A percentile compares a stretch with the other conserved stretches of the same genome.
Conservation (phyloP, 2,113 vertebrate species). For the Fulmarus glacialis region DNA sequence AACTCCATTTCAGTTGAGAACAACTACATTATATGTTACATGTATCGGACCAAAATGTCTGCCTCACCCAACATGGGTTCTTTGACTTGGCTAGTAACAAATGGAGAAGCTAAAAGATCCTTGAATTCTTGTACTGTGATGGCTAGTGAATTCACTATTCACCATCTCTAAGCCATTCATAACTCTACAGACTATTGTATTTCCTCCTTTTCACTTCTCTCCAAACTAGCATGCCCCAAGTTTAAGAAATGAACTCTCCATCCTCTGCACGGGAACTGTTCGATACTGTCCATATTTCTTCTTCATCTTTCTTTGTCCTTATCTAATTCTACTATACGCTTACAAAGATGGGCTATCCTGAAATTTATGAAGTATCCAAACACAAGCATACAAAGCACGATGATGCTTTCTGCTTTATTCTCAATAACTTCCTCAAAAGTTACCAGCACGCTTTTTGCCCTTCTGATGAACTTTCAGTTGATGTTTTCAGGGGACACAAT, state of each 20-base stretch:
- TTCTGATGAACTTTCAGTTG: not conserved
- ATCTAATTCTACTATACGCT: not conserved
- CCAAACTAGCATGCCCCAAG: not conserved
- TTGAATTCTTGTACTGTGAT: not conserved
- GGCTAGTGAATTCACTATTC: not conserved
- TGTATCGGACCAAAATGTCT: not conserved
- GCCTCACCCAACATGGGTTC: not conserved
- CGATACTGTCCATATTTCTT: not conserved
- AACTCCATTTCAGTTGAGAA: not conserved
- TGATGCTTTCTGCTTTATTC: not conserved
- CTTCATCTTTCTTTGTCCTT: not conserved
- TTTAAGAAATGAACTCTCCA: not conserved
- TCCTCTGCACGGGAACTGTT: not conserved
- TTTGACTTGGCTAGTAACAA: not conserved
- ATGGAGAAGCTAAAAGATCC: not conserved
- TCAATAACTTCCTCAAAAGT: not conserved
- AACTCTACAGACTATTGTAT: not conserved
- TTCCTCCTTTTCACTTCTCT: not conserved
- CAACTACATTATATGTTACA: not conserved
- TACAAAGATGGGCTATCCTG: not conserved
- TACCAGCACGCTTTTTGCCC: not conserved
- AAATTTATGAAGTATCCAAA: not conserved
- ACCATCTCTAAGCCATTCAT: not conserved
- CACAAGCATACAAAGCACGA: not conserved
- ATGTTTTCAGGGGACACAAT: not conserved